Conservation (phyloP, 2,113 vertebrate species). For the Hemibagrus wyckioides region DNA sequence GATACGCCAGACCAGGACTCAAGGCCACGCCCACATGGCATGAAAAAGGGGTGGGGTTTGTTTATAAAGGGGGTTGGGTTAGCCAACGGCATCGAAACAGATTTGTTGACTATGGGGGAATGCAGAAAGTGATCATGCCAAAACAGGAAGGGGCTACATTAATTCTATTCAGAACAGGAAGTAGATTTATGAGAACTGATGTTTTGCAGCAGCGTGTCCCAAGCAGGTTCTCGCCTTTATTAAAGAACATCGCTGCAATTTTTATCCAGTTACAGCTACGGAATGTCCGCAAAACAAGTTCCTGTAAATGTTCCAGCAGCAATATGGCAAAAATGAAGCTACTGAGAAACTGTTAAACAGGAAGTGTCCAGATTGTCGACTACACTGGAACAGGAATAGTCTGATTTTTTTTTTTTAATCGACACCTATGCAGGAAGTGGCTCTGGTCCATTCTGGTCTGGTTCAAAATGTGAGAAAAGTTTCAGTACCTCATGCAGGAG, state of each 20-base stretch:
- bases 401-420: background rate
- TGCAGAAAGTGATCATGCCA: too few relatives aligned
- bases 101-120: background rate
- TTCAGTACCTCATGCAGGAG: conserved; percentile 24
- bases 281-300: background rate
- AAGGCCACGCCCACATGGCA: background rate
- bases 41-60: background rate
- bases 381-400: background rate
- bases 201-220: background rate
- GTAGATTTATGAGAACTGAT: background rate
- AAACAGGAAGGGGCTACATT: background rate
- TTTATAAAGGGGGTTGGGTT: background rate
- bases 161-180: background rate
- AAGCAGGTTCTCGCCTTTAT: background rate
- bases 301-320: background rate
- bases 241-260: background rate
- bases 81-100: background rate
- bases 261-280: background rate
- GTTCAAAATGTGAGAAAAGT: conserved; percentile 9
- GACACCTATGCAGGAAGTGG: background rate
- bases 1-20: conserved; percentile 9
- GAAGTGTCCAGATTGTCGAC: background rate
- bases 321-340: background rate
- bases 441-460: conserved; percentile 2
- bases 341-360: background rate